These are phyloP conservation scores for Heliconius cydno DNA, from an alignment of 2,888 invertebrate species.

Conservation along the genomic window DNA sequence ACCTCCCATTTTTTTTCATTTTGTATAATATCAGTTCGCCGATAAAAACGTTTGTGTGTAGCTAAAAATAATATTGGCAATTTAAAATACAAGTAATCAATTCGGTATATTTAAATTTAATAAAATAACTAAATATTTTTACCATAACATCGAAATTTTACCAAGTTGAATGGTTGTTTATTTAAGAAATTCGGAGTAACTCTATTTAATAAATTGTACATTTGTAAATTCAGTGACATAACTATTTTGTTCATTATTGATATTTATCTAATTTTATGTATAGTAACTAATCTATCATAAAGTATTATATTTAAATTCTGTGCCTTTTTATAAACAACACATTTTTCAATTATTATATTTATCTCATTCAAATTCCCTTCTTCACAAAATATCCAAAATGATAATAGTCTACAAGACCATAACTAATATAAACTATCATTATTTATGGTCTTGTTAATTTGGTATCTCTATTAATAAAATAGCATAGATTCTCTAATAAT, in stretches of 20 bases:
- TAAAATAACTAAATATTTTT: background rate
- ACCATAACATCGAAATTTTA: conserved; percentile 44
- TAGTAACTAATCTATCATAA: background rate
- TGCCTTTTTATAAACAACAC: background rate
- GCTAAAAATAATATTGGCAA: conserved; percentile 57
- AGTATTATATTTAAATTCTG: background rate
- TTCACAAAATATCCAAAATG: background rate
- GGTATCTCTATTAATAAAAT: no score
- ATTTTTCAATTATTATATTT: background rate
- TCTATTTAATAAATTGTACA: conserved; percentile 29
- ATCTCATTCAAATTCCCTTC: background rate
- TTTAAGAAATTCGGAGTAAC: conserved; percentile 5
- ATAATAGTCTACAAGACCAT: no score
- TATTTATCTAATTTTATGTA: background rate
- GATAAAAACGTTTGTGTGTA: conserved; percentile 88
- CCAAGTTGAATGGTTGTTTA: conserved; percentile 5
- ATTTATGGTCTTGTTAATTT: no score
- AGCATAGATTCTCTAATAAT: no score
- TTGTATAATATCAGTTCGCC: conserved; percentile 87
- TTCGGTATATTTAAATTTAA: conserved; percentile 52
- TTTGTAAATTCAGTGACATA: conserved; percentile 19
- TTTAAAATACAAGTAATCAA: conserved; percentile 54
- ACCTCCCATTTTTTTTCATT: conserved; percentile 91
- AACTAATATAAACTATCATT: no score
- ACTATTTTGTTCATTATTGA: background rate